These are phyloP conservation scores for Pachyramphus minor DNA, from an alignment of 2,113 vertebrate genomes.

Conservation along the genomic window DNA sequence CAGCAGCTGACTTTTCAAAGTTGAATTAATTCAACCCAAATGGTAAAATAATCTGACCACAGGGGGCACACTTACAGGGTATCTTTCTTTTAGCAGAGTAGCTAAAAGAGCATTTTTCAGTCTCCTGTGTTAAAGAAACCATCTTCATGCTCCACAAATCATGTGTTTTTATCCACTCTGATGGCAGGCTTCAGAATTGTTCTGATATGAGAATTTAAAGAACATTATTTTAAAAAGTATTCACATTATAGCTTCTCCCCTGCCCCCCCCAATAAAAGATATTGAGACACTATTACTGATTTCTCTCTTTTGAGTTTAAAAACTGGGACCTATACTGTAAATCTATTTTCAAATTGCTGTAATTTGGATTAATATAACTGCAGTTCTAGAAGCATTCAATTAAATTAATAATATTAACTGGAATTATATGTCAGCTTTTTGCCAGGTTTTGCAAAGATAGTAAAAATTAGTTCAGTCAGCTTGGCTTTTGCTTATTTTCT, in stretches of 20 bases:
- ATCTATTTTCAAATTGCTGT: neutral
- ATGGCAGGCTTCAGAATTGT: neutral
- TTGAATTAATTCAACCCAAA: neutral
- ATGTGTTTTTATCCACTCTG: neutral
- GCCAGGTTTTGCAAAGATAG: neutral
- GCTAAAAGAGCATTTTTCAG: neutral
- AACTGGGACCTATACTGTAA: neutral
- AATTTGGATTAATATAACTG: neutral
- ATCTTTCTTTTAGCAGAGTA: neutral
- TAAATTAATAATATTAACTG: slow-evolving; percentile 15
- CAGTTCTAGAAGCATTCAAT: neutral
- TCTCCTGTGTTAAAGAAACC: neutral
- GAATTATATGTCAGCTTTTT: neutral
- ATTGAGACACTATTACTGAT: neutral
- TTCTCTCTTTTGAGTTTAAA: neutral
- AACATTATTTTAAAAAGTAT: neutral
- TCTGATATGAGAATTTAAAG: neutral
- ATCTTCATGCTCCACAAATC: neutral
- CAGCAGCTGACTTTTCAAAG: neutral
- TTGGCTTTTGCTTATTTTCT: neutral
- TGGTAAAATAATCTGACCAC: neutral
- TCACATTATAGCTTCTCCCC: neutral
- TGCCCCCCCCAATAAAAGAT: no score
- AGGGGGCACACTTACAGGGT: neutral
- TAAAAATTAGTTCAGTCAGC: neutral